These are phyloP conservation scores for Zaprionus capensis DNA, from an alignment of 1,140 invertebrate species.

Conservation along the genomic window DNA sequence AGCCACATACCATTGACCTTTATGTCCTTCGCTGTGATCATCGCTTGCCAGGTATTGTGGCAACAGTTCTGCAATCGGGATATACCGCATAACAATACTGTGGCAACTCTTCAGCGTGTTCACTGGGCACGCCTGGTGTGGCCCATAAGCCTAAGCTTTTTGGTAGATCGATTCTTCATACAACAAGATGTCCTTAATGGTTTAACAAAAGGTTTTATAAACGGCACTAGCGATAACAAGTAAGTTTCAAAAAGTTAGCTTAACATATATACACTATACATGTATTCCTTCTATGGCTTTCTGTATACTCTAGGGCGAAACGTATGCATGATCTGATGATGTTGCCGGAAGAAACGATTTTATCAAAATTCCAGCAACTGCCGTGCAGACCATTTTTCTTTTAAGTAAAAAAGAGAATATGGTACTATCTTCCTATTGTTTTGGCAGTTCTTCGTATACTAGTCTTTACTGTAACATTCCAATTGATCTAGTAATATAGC, in stretches of 20 bases:
- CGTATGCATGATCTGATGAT: constrained; percentile 36
- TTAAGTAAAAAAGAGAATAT: constrained; percentile 6
- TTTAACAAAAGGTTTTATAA: constrained; percentile 47
- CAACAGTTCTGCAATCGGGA: constrained; percentile 29
- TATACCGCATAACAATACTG: neutral
- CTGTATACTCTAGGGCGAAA: constrained; percentile 19
- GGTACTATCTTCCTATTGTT: neutral
- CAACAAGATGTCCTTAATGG: constrained; percentile 24
- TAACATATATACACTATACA: neutral
- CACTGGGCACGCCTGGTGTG: constrained; percentile 49
- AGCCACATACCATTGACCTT: constrained; percentile 38
- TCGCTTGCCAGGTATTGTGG: constrained; percentile 58
- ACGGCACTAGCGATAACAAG: constrained; percentile 56
- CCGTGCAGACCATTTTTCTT: constrained; percentile 40
- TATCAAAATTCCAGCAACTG: constrained; percentile 9
- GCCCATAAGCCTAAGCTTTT: constrained; percentile 44
- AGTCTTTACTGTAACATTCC: fast-evolving
- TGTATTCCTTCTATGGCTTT: neutral
- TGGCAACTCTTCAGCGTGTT: constrained; percentile 29
- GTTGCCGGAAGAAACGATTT: constrained; percentile 15
- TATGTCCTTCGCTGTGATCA: constrained; percentile 52
- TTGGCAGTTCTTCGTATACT: neutral
- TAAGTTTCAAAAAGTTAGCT: neutral
- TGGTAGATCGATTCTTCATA: constrained; percentile 44
- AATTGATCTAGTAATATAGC: too few species aligned